These are phyloP conservation scores for Lydus trimaculatus DNA, from an alignment of 2,888 invertebrate species.

Conservation along the genomic window DNA sequence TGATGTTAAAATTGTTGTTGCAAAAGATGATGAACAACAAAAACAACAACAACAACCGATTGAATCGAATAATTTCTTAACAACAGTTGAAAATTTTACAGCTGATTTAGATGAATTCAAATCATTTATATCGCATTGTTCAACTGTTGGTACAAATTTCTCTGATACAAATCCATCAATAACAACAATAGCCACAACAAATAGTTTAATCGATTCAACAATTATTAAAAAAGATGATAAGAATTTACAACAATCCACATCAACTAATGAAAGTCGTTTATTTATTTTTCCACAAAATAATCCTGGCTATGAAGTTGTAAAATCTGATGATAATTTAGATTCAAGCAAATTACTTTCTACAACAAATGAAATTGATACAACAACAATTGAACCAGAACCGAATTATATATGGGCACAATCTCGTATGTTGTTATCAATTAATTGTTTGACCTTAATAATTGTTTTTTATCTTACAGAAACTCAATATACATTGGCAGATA, in stretches of 20 bases:
- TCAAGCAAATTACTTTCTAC: background rate
- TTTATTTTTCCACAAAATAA: conserved; percentile 56
- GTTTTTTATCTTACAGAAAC: conserved; percentile 6
- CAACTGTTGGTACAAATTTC: conserved; percentile 45
- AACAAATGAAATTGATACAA: background rate
- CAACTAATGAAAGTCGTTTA: conserved; percentile 24
- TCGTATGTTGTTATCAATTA: background rate
- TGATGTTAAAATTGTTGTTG: background rate
- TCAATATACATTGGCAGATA: conserved; percentile 9
- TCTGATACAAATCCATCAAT: conserved; percentile 34
- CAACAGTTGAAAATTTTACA: background rate
- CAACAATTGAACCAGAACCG: background rate
- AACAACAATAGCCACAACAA: background rate
- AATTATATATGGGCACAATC: conserved; percentile 15
- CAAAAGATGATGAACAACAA: too few species aligned
- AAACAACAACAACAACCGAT: background rate
- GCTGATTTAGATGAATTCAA: conserved; percentile 10
- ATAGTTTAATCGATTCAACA: background rate
- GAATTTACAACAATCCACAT: background rate
- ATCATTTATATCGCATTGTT: conserved; percentile 43
- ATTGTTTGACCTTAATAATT: background rate
- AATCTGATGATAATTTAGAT: background rate
- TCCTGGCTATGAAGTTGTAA: conserved; percentile 55
- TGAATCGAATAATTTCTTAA: conserved; percentile 1
- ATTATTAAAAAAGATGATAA: conserved; percentile 1